Evolutionary conservation across 2,113 vertebrate species (phyloP), one percentile per base, ranked within the genome.

Genomic region (Calyptomena viridis): DNA sequence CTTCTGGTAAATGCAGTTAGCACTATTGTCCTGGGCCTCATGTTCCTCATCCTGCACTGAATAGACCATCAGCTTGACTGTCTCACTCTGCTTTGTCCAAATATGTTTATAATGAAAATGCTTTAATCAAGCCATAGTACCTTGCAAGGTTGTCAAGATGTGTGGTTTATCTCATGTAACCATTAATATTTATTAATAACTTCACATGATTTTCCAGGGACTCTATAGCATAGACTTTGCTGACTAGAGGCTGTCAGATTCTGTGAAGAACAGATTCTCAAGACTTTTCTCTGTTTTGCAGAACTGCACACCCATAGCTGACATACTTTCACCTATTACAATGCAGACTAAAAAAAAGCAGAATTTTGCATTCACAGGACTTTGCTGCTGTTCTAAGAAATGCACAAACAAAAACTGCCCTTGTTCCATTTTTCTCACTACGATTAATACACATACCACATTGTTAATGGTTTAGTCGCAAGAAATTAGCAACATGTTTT

Each of bases 401-500:
- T 23, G 15, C 4, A 63, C 63, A 68, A 69, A 19, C 39, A 91
- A 80, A 85, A 79, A 13, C 21, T 33, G 21, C 21, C n/a, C 35
- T 22, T 67, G 27, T 8, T 53, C 31, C 16, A 6, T 59, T 87
- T 88, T 88, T 58, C 56, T n/a, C 50, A 53, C 28, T 66, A 24
- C 5, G 13, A 18, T 83, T 90, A 90, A 59, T 30, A 4, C 21
- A 87, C 21, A 17, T 60, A 73, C 39, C 24, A 50, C 19, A 55
- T 28, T 44, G 58, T 59, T 62, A 42, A 31, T 50, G 40, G 46
- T 81, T 92, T 76, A 68, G 52, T 58, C 72, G 44, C 12, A 27
- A 94, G 68, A 67, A 96, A 93, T 97, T 78, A 94, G 72, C 42
- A 94, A 39, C 58, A 89, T 9, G 87, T 91, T 95, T 95, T 40